Percentiles rank a stretch among this genome's conserved stretches.
These are phyloP conservation scores for Catostomus latipinnis DNA, from an alignment of 2,797 vertebrate genomes.

Conservation along the genomic window DNA sequence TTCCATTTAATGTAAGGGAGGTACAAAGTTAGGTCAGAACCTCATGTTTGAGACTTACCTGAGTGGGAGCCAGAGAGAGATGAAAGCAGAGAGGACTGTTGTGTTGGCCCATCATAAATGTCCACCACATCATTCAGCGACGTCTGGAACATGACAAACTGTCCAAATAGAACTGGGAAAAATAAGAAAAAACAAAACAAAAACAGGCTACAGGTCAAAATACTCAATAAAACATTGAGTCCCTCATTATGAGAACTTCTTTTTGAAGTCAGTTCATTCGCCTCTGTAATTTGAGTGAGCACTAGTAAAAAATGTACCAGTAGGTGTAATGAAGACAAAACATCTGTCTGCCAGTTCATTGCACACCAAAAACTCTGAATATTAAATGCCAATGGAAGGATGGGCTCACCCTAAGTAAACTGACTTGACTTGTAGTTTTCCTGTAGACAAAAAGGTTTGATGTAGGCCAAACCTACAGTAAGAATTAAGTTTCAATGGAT, in stretches of 20 bases:
- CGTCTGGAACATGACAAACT: conserved; percentile 99
- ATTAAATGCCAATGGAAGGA: neutral
- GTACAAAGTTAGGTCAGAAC: no score
- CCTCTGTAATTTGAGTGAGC: neutral
- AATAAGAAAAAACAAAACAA: neutral
- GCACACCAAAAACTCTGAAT: neutral
- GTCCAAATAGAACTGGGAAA: conserved; percentile 91
- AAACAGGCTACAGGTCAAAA: conserved; percentile 23
- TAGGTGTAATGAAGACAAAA: neutral
- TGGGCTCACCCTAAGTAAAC: no score
- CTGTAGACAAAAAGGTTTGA: neutral
- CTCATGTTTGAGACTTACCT: conserved; percentile 76
- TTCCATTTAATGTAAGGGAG: no score
- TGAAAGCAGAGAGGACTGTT: conserved; percentile 92
- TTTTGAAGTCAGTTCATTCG: neutral
- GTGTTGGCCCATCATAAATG: conserved; percentile 93
- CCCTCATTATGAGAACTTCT: neutral
- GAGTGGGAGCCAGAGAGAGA: conserved; percentile 98
- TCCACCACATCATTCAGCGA: conserved; percentile 97
- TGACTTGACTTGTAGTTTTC: neutral
- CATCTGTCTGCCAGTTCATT: neutral
- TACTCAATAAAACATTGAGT: neutral
- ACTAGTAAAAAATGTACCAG: neutral
- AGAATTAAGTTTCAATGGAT: no score
- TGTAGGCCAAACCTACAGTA: neutral